phyloP scores from a whole-genome alignment of 2,797 vertebrate genomes.

The Brachymystax lenok region DNA sequence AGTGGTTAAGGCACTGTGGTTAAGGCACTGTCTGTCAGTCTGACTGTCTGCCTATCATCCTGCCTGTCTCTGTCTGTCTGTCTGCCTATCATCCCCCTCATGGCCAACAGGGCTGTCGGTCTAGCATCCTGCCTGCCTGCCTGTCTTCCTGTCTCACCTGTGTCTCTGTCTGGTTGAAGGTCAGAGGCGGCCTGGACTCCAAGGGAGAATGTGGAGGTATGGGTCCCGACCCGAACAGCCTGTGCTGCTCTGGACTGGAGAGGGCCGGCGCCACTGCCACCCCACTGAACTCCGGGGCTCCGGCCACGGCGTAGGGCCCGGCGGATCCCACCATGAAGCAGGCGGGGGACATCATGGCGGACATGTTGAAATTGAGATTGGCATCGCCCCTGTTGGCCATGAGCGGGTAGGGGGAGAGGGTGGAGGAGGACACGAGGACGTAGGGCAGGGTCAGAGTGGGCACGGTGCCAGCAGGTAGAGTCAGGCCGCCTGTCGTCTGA shows the following conservation, averaged over 20 bases:
- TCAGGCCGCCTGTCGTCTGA: constrained; percentile 64
- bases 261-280: constrained; percentile 35
- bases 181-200: constrained; percentile 55
- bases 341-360: constrained; percentile 69
- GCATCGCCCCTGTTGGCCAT: constrained; percentile 54
- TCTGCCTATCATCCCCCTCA: background rate
- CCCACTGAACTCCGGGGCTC: constrained; percentile 36
- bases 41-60: too few relatives aligned
- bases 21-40: too few relatives aligned
- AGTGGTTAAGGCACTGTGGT: background rate
- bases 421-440: constrained; percentile 81
- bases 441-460: constrained; percentile 81
- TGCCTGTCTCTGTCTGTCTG: background rate
- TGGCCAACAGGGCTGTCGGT: background rate
- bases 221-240: constrained; percentile 18
- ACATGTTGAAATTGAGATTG: constrained; percentile 72
- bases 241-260: constrained; percentile 66
- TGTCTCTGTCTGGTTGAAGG: constrained; percentile 69
- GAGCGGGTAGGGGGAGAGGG: constrained; percentile 79
- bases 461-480: constrained; percentile 63
- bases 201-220: constrained; percentile 66
- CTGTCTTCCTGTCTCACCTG: constrained; percentile 51
- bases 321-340: constrained; percentile 78
- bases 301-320: constrained; percentile 62
- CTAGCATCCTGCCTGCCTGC: background rate